Evolutionary conservation across 1,140 invertebrate species (phyloP).

Genomic region (Drosophila ficusphila): DNA sequence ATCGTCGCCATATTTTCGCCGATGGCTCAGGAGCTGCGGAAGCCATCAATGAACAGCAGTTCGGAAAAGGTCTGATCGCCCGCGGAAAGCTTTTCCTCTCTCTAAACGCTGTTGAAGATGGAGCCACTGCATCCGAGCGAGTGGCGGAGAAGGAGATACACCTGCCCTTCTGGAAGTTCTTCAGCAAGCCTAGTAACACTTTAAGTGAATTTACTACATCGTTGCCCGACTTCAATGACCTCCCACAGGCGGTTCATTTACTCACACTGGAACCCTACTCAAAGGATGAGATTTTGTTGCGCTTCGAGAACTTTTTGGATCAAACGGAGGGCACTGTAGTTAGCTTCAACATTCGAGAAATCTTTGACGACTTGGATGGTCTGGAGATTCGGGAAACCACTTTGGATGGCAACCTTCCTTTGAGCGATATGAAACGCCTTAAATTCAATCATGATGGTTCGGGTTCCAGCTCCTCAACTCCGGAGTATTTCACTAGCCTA

Average conservation of each 20-base stretch:
- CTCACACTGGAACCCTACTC: conserved; percentile 95
- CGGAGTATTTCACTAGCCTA: conserved; percentile 22
- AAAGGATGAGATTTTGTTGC: conserved; percentile 88
- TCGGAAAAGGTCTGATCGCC: conserved; percentile 90
- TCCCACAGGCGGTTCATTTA: conserved; percentile 91
- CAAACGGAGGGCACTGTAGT: conserved; percentile 88
- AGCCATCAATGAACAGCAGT: conserved; percentile 94
- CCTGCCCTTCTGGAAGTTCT: conserved; percentile 75
- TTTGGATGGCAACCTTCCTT: conserved; percentile 63
- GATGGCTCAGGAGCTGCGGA: conserved; percentile 97
- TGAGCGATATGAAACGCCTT: conserved; percentile 62
- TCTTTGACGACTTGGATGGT: conserved; percentile 49
- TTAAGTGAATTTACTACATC: conserved; percentile 55
- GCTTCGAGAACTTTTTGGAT: conserved; percentile 95
- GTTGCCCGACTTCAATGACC: conserved; percentile 62
- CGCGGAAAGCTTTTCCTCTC: conserved; percentile 90
- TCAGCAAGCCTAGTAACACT: conserved; percentile 63
- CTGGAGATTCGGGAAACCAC: conserved; percentile 69
- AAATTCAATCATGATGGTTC: conserved; percentile 66
- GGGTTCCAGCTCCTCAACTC: conserved; percentile 1
- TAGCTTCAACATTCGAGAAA: conserved; percentile 61
- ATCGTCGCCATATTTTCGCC: conserved; percentile 93
- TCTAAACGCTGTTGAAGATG: conserved; percentile 83
- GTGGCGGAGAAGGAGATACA: conserved; percentile 60
- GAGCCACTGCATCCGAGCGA: conserved; percentile 36